phyloP scores from a whole-genome alignment of 1,140 invertebrate species.

The Dendrolimus kikuchii region DNA sequence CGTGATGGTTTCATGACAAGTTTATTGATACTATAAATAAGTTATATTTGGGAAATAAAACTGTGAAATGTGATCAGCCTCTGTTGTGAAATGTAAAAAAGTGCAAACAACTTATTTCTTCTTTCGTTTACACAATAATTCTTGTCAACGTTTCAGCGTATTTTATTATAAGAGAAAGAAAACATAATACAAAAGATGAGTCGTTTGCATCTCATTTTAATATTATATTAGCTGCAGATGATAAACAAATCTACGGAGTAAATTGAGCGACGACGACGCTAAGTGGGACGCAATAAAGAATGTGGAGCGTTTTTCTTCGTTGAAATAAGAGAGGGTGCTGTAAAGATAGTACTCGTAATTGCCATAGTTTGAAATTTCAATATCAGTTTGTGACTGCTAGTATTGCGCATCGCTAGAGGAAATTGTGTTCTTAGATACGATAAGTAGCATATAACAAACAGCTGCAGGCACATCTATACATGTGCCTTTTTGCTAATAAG shows the following conservation, averaged over 20 bases:
- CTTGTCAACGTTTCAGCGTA: not conserved
- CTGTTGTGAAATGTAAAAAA: not conserved
- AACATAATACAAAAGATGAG: not conserved
- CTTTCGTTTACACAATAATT: not conserved
- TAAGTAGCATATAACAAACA: no score
- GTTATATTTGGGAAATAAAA: not conserved
- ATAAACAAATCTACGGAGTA: constrained; percentile 1
- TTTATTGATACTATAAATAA: constrained; percentile 10
- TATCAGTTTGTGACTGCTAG: no score
- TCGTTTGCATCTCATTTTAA: constrained; percentile 4
- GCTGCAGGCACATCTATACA: no score
- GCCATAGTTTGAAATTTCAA: no score
- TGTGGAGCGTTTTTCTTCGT: not conserved
- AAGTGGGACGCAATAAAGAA: not conserved
- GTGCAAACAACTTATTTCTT: not conserved
- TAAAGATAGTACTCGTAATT: not conserved
- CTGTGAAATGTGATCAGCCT: not conserved
- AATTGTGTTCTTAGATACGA: no score
- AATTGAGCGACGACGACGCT: not conserved
- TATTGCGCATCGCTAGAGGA: no score
- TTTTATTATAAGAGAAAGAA: not conserved
- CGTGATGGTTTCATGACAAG: constrained; percentile 11
- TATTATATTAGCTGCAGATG: constrained; percentile 2
- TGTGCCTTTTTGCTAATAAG: no score
- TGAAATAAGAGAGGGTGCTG: not conserved